Conservation (phyloP, 64 coral and sea anemone species). For the Acropora tenuis region DNA sequence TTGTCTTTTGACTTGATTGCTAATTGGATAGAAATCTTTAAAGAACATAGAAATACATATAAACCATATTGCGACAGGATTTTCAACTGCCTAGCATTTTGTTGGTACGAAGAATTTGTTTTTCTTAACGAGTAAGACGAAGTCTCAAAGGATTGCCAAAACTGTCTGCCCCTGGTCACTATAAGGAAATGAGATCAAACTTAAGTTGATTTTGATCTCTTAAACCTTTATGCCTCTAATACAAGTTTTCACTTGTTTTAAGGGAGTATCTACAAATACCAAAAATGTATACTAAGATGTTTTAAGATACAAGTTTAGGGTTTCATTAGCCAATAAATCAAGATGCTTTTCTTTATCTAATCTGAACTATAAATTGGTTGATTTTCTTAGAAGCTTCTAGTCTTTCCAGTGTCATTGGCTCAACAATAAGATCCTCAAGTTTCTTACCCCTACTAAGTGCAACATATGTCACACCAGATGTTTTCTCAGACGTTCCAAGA, state of each 20-base stretch:
- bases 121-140: too few species aligned
- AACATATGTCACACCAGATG: constrained; percentile 68
- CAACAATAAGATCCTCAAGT: constrained; percentile 60
- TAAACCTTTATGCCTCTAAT: background rate
- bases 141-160: too few species aligned
- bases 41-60: too few species aligned
- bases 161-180: too few species aligned
- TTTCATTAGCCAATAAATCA: constrained; percentile 47
- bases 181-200: too few species aligned
- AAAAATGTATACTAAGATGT: background rate
- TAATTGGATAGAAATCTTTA: too few species aligned
- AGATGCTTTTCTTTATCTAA: constrained; percentile 76
- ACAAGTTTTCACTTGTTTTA: background rate
- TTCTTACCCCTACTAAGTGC: constrained; percentile 75
- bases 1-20: too few species aligned
- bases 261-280: background rate
- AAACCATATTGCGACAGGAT: too few species aligned
- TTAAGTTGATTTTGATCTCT: too few species aligned
- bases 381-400: constrained; percentile 52
- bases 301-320: background rate
- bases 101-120: background rate
- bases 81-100: background rate
- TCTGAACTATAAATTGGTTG: constrained; percentile 61
- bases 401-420: constrained; percentile 74
- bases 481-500: constrained; percentile 66